phyloP scores from a whole-genome alignment of 2,113 vertebrate species.

The Megaleporinus macrocephalus region DNA sequence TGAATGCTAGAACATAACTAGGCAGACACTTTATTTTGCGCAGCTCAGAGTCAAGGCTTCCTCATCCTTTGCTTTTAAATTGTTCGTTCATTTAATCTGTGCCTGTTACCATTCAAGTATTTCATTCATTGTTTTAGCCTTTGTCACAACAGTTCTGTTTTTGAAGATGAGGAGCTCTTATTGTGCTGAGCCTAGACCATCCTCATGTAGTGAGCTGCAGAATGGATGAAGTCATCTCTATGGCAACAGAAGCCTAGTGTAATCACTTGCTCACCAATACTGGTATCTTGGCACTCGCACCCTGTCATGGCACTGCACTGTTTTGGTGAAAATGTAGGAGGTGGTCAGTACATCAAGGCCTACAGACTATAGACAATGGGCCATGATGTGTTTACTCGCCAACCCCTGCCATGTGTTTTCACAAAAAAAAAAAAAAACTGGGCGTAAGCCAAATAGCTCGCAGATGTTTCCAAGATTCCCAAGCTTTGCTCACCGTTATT shows the following conservation, averaged over 20 bases:
- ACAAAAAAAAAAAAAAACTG: too few relatives aligned
- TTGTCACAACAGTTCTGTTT: not conserved
- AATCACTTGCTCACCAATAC: slow-evolving; percentile 20
- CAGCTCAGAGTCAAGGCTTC: not conserved
- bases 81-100: not conserved
- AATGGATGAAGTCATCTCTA: slow-evolving; percentile 54
- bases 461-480: not conserved
- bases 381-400: not conserved
- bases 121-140: not conserved
- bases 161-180: slow-evolving; percentile 30
- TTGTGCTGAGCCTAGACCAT: slow-evolving; percentile 35
- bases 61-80: not conserved
- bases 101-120: not conserved
- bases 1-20: not conserved
- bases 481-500: slow-evolving; percentile 66
- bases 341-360: not conserved
- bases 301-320: not conserved
- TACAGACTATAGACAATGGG: not conserved
- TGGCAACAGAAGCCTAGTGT: slow-evolving; percentile 56
- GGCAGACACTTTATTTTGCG: not conserved
- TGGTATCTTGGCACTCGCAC: slow-evolving; percentile 24
- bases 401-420: not conserved
- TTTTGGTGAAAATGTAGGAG: not conserved
- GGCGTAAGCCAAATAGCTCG: not conserved
- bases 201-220: slow-evolving; percentile 28